phyloP scores from a whole-genome alignment of 1,140 invertebrate genomes.

The Calephelis nemesis region DNA sequence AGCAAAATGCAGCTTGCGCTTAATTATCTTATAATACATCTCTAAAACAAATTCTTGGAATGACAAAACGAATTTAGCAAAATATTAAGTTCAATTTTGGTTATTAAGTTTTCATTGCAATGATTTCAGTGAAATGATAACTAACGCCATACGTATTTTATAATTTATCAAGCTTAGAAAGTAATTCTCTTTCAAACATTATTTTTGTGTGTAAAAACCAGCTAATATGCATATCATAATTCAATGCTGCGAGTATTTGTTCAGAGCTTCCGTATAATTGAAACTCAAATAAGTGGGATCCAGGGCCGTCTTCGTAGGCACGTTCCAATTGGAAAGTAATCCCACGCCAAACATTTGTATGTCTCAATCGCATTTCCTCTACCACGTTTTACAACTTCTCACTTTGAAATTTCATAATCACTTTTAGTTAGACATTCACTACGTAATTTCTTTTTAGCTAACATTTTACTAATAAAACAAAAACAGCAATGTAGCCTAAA shows the following conservation, averaged over 20 bases:
- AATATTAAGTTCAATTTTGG: no score
- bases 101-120: no score
- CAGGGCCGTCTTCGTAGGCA: conserved; percentile 63
- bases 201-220: conserved; percentile 14
- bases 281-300: conserved; percentile 68
- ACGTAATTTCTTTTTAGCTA: conserved; percentile 16
- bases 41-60: no score
- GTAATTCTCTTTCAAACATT: no score
- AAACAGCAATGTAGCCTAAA: conserved; percentile 28
- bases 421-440: conserved; percentile 19
- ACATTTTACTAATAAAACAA: not conserved
- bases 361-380: conserved; percentile 54
- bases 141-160: no score
- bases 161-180: no score
- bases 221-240: conserved; percentile 64
- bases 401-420: not conserved
- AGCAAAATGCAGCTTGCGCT: no score
- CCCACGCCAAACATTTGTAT: conserved; percentile 69
- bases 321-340: conserved; percentile 74
- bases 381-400: conserved; percentile 25
- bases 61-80: no score
- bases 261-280: conserved; percentile 64
- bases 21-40: no score
- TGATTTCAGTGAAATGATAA: no score
- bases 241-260: conserved; percentile 58